Percentiles rank a stretch among this genome's conserved stretches.
Conservation (phyloP, 2,888 invertebrate species). For the Drosophila kanekoi region DNA sequence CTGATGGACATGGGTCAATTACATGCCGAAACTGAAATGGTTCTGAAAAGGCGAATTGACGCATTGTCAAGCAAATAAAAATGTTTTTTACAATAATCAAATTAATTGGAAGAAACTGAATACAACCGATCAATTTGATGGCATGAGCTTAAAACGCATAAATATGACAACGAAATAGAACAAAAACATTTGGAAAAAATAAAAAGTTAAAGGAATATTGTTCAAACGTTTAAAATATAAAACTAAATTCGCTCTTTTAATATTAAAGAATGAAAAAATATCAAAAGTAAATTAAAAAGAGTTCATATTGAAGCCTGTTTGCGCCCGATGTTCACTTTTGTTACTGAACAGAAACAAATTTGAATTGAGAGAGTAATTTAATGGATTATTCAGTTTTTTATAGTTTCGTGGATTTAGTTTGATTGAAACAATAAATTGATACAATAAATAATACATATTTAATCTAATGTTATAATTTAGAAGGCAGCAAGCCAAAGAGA, state of each 20-base stretch:
- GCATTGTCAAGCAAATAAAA: neutral
- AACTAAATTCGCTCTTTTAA: neutral
- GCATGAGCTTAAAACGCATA: neutral
- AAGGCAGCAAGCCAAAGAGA: no score
- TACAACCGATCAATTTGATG: neutral
- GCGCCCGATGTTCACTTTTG: neutral
- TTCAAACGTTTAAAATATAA: neutral
- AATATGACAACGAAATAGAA: no score
- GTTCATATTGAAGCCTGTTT: constrained; percentile 5
- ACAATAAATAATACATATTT: no score
- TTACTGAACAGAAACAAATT: neutral
- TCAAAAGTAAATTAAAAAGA: constrained; percentile 8
- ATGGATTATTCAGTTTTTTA: no score
- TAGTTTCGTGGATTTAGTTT: no score
- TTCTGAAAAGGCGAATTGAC: neutral
- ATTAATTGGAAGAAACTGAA: no score
- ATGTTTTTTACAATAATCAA: no score
- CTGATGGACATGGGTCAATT: constrained; percentile 52
- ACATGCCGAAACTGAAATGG: constrained; percentile 8
- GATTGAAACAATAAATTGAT: no score
- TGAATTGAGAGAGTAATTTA: neutral
- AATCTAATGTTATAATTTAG: no score
- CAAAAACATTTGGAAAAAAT: neutral
- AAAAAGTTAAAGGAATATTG: neutral
- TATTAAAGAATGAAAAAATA: neutral